A percentile compares a stretch with the other conserved stretches of the same genome.
phyloP scores from a whole-genome alignment of 2,113 vertebrate genomes.

The Shinisaurus crocodilurus region DNA sequence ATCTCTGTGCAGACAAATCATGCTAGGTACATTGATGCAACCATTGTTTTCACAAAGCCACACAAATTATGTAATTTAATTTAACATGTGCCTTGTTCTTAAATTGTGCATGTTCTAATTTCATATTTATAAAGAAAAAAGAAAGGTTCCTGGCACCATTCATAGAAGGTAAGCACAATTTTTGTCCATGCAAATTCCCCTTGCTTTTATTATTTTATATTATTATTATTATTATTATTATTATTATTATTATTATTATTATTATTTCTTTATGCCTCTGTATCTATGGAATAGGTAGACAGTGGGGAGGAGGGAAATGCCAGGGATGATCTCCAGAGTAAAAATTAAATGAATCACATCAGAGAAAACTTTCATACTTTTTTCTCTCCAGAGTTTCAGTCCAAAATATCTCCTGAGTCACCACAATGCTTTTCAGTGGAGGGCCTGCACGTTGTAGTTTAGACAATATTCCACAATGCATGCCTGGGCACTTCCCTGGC shows the following conservation, averaged over 20 bases:
- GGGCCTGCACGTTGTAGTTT: no score
- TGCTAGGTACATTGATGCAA: neutral
- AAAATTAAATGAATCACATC: neutral
- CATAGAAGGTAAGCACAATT: neutral
- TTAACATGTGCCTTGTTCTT: constrained; percentile 2
- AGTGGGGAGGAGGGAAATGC: neutral
- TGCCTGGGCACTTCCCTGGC: neutral
- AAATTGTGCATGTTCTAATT: constrained; percentile 30
- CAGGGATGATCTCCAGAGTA: neutral
- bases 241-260: no score
- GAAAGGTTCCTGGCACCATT: constrained; percentile 19
- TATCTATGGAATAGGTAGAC: neutral
- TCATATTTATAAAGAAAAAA: constrained; percentile 44
- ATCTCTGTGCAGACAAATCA: neutral
- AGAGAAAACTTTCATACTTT: neutral
- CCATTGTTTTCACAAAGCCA: neutral
- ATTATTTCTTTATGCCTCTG: neutral
- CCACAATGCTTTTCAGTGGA: neutral
- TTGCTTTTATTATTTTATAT: no score
- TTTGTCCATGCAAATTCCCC: neutral
- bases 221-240: no score
- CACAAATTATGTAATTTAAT: neutral
- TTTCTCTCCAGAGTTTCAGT: neutral
- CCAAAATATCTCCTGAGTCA: neutral
- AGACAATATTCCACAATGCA: neutral